Evolutionary conservation across 2,113 vertebrate genomes (phyloP).

Genomic region (Ceyx melanurus): DNA sequence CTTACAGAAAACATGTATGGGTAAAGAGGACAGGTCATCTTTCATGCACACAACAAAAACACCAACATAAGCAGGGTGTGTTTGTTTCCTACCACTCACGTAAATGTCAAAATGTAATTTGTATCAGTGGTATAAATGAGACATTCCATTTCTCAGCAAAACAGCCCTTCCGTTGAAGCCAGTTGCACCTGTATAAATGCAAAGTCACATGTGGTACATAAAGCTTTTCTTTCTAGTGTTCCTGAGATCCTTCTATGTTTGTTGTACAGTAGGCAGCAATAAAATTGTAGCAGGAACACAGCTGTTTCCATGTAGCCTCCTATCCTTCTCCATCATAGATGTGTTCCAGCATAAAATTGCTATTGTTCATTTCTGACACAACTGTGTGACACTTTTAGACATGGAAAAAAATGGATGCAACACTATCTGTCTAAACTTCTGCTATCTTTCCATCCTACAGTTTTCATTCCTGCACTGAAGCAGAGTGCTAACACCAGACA

Average conservation of each 20-base stretch:
- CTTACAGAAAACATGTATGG: background rate
- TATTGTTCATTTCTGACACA: background rate
- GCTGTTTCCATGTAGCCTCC: background rate
- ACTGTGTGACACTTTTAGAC: accelerated
- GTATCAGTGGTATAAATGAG: background rate
- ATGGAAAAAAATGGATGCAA: background rate
- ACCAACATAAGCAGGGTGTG: background rate
- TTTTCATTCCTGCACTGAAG: background rate
- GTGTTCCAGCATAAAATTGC: background rate
- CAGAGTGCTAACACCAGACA: background rate
- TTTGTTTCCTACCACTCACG: slow-evolving; percentile 4
- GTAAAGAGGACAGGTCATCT: slow-evolving; percentile 13
- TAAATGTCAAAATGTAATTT: slow-evolving; percentile 37
- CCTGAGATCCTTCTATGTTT: background rate
- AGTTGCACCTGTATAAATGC: slow-evolving; percentile 56
- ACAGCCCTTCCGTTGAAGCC: background rate
- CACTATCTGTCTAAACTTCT: background rate
- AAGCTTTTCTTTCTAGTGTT: background rate
- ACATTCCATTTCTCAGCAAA: background rate
- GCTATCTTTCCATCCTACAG: background rate
- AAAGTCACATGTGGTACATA: background rate
- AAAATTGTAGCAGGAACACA: background rate
- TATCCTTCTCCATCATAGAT: background rate
- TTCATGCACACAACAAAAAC: slow-evolving; percentile 15
- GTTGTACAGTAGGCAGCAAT: background rate